Evolutionary conservation across 2,888 invertebrate species (phyloP), one percentile per base, ranked within the genome.

Genomic region (Agapostemon virescens): DNA sequence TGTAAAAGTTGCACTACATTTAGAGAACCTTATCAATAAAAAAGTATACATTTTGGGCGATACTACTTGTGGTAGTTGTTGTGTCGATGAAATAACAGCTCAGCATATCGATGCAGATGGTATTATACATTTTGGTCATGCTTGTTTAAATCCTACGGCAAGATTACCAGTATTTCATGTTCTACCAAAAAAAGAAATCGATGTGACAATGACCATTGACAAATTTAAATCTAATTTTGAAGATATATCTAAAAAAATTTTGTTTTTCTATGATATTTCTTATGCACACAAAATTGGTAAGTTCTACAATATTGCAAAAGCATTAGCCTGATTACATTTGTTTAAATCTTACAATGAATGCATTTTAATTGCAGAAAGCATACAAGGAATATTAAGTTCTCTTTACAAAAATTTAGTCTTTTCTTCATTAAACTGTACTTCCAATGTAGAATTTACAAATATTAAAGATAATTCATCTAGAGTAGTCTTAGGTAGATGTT

Each of bases 51-150:
- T 98, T 87, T 93, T 98, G 74, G 98, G 97, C 3, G 98, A 98
- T 90, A 98, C 98, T 13, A 96, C 98, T 0, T 98, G 98, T 93
- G 98, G 97, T 85, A 98, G 98, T 92, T 98, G 98, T 92, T 98
- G 98, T 92, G 95, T 97, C 3, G 98, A 98, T 92, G 96, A 97
- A 89, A 95, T 98, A 45, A 97, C 98, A 1, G 98, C 98, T 0
- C 95, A 97, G 92, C 99, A 99, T 92, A 95, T 97, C 9, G 94
- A 95, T 76, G 96, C 97, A 0, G 97, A 98, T 93, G 96, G 96
- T 42, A 93, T 99, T 2, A 95, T 99, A 74, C 99, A 99, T 93
- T 99, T 97, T 93, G 99, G 99, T 0, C 96, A 96, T 89, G 95
- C 97, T 0, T 99, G 99, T 92, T 97, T 97, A 42, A 94, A 94